Base-by-base conservation (phyloP, 1,140 invertebrate genomes). In the Leptestheria dahalacensis region DNA sequence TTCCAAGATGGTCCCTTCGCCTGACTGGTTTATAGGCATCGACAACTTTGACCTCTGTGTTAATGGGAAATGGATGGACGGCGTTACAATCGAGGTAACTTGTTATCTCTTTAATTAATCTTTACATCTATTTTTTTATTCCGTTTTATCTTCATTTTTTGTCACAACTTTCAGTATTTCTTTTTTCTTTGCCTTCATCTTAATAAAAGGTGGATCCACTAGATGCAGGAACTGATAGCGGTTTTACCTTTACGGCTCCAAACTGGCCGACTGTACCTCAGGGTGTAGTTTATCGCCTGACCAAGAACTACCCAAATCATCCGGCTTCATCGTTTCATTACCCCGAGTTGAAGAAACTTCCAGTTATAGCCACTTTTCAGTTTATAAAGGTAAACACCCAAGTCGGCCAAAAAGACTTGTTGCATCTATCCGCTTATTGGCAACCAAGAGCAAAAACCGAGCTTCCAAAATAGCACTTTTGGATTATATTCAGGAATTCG, bases 11-110 rank as follows among this genome's bases (percentile, higher is more conserved):
- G 81, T 91, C 62, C 95, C 95, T 15, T 96, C 91, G 29, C 95
- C 95, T 0, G 94, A 99, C 76, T 99, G 95, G 95, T 97, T 95
- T 73, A 82, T 97, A 48, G 95, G 95, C 49, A 80, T 97, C n/a
- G 90, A 92, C 71, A 86, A 84, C 60, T 85, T 95, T 66, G 81
- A 90, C 70, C 79, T 99, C 1, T 98, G 95, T 71, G 82, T 88
- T 11, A 87, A 96, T 68, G 93, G 91, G 61, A 91, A 90, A 63
- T 98, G 95, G 93, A 77, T 91, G 46, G 90, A 95, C 68, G 86
- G 85, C 50, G 83, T 93, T 54, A 89, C 86, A 25, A 85, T 97
- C 54, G 90, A 97, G 78, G 85, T 87, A 76, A 71, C 70, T 25
- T 10, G 20, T 15, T 11, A 9, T 28, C 26, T 21, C 4, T 10